phyloP scores from a whole-genome alignment of 1,140 invertebrate genomes.

The Littorina saxatilis region DNA sequence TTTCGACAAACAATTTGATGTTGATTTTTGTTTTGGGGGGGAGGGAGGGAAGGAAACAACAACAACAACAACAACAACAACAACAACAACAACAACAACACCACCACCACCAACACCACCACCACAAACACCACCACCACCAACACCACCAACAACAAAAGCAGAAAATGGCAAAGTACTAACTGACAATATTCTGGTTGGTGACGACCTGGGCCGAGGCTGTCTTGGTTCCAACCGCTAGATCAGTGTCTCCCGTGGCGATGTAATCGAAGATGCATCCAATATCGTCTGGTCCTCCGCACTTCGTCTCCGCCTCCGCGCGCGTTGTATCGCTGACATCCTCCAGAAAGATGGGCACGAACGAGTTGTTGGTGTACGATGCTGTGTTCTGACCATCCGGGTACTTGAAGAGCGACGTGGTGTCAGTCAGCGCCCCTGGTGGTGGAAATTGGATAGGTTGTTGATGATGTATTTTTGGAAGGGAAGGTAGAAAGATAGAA shows the following conservation, averaged over 20 bases:
- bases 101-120: neutral
- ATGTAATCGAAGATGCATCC: constrained; percentile 45
- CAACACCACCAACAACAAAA: too few species aligned
- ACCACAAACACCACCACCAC: neutral
- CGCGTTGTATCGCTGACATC: constrained; percentile 28
- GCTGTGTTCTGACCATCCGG: constrained; percentile 8
- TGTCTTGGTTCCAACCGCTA: constrained; percentile 23
- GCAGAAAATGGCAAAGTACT: neutral
- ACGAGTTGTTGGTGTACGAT: constrained; percentile 31
- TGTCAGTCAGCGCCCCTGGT: constrained; percentile 39
- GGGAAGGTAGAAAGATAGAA: neutral
- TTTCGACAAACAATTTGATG: too few species aligned
- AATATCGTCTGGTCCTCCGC: constrained; percentile 16
- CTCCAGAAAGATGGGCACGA: constrained; percentile 47
- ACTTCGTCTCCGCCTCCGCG: constrained; percentile 27
- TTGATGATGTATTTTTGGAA: neutral
- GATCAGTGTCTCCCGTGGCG: constrained; percentile 26
- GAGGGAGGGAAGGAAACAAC: too few species aligned
- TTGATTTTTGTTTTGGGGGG: too few species aligned
- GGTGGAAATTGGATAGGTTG: neutral
- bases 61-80: neutral
- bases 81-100: neutral
- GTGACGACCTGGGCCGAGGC: neutral
- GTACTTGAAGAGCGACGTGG: constrained; percentile 30
- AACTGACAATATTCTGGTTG: neutral